These are phyloP conservation scores for Sialis lutaria DNA, from an alignment of 2,888 invertebrate species.

Conservation along the genomic window DNA sequence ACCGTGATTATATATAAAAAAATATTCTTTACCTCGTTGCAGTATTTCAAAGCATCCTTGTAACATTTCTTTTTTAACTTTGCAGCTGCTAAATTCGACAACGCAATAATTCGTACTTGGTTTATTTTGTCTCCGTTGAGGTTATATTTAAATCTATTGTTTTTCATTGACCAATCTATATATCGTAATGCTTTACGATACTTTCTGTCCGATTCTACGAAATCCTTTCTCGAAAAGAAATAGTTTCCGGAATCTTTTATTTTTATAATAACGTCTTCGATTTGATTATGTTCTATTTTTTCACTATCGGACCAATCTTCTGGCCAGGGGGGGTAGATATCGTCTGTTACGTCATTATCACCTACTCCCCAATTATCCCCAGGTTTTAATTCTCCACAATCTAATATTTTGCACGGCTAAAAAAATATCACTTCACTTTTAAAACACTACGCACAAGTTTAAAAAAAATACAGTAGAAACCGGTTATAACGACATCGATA, in stretches of 20 bases:
- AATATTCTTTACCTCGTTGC: slow-evolving; percentile 39
- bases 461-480: no score
- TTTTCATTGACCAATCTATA: slow-evolving; percentile 29
- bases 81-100: slow-evolving; percentile 59
- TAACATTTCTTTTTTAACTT: slow-evolving; percentile 46
- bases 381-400: slow-evolving; percentile 54
- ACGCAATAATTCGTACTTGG: slow-evolving; percentile 29
- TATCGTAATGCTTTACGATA: slow-evolving; percentile 68
- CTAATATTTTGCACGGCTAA: slow-evolving; percentile 44
- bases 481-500: no score
- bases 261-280: slow-evolving; percentile 32
- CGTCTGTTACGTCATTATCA: slow-evolving; percentile 52
- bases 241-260: slow-evolving; percentile 60
- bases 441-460: neutral
- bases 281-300: slow-evolving; percentile 8
- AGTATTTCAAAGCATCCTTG: slow-evolving; percentile 40
- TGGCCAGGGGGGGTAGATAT: slow-evolving; percentile 60
- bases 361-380: slow-evolving; percentile 44
- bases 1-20: neutral
- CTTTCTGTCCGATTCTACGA: slow-evolving; percentile 48
- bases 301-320: slow-evolving; percentile 42
- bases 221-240: slow-evolving; percentile 41
- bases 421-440: slow-evolving; percentile 10
- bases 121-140: slow-evolving; percentile 16
- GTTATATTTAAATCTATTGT: slow-evolving; percentile 15